Conservation (phyloP, 2,888 invertebrate species). For the Cancer borealis region DNA sequence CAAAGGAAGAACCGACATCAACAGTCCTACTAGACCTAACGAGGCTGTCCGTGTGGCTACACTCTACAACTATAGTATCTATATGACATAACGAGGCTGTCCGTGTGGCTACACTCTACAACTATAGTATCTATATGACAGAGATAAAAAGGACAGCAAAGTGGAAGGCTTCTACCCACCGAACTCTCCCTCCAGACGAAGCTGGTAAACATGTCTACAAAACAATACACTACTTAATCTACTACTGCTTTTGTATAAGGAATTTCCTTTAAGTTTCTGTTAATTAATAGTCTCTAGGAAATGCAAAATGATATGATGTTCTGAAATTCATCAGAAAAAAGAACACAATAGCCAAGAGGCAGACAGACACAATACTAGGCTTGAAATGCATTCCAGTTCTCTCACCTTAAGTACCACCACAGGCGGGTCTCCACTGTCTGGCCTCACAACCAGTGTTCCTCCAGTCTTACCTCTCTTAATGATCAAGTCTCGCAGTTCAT, state of each 20-base stretch:
- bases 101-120: no score
- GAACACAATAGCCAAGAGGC: not conserved
- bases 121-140: no score
- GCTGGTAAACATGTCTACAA: not conserved
- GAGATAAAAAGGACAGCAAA: no score
- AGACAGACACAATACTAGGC: not conserved
- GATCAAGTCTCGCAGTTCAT: conserved; percentile 79
- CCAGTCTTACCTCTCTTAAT: conserved; percentile 71
- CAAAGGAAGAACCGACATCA: no score
- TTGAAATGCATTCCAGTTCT: not conserved
- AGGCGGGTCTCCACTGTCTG: conserved; percentile 82
- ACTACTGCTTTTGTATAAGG: not conserved
- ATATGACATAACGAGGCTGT: no score
- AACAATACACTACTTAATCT: not conserved
- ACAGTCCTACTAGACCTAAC: no score
- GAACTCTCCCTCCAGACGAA: no score
- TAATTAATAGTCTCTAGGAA: not conserved
- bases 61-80: no score
- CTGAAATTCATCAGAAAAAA: not conserved
- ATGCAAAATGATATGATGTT: not conserved
- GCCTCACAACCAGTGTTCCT: conserved; percentile 81
- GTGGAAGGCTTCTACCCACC: no score
- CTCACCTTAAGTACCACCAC: conserved; percentile 80
- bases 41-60: no score
- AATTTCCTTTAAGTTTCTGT: not conserved